Evolutionary conservation across 2,888 invertebrate species (phyloP).

Genomic region (Notocelia uddmanniana): DNA sequence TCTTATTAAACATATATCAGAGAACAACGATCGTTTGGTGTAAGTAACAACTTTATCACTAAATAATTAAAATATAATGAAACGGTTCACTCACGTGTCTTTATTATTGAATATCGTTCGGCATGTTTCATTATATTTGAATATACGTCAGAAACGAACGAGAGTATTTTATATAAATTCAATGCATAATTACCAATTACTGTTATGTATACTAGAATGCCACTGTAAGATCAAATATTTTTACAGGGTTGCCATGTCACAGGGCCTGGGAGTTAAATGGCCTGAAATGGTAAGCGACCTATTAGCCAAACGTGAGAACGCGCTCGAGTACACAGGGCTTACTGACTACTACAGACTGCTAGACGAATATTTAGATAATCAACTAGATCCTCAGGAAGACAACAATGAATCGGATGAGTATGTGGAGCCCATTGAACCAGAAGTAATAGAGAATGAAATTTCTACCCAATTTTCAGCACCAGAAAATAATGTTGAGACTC

Average conservation of each 20-base stretch:
- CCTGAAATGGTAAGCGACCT: conserved; percentile 80
- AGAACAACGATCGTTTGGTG: conserved; percentile 74
- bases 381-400: conserved; percentile 70
- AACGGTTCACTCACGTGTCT: too few species aligned
- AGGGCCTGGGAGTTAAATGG: conserved; percentile 78
- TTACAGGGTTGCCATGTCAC: conserved; percentile 75
- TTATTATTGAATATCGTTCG: too few species aligned
- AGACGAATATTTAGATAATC: conserved; percentile 83
- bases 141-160: too few species aligned
- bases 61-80: too few species aligned
- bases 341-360: conserved; percentile 85
- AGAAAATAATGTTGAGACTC: conserved; percentile 53
- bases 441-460: conserved; percentile 64
- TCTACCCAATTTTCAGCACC: conserved; percentile 52
- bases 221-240: background rate
- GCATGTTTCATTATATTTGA: too few species aligned
- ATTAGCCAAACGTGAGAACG: conserved; percentile 77
- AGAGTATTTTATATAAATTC: too few species aligned
- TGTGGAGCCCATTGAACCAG: conserved; percentile 65
- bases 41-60: conserved; percentile 59
- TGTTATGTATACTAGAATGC: background rate
- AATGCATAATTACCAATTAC: background rate
- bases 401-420: conserved; percentile 67
- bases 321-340: conserved; percentile 79
- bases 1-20: conserved; percentile 72